Conservation (phyloP, 2,113 vertebrate species). For the Varanus salvator region DNA sequence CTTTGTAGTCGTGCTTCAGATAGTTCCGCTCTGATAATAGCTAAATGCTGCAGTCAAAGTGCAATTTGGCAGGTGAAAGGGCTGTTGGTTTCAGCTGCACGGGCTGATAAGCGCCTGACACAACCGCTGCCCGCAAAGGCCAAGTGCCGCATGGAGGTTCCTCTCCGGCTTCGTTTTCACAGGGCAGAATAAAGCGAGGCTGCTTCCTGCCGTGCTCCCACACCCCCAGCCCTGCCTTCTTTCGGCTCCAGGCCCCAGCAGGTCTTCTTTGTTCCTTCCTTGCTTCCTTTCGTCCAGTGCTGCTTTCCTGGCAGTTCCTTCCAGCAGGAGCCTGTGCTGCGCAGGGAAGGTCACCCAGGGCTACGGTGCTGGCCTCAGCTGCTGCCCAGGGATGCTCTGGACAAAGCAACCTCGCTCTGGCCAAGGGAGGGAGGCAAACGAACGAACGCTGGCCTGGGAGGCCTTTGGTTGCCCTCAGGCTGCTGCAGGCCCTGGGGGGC, state of each 20-base stretch:
- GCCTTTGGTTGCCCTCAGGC: too few species aligned
- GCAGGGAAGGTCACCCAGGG: neutral
- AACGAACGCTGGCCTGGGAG: too few species aligned
- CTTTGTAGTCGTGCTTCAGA: neutral
- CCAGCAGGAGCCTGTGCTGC: neutral
- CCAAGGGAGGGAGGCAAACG: neutral
- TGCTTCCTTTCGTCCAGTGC: neutral
- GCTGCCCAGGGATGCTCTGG: neutral
- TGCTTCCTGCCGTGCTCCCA: too few species aligned
- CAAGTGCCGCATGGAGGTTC: neutral
- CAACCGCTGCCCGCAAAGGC: neutral
- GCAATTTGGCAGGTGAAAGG: neutral
- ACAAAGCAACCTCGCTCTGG: neutral
- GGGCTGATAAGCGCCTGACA: neutral
- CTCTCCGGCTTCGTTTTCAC: neutral
- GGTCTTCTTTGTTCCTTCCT: too few species aligned
- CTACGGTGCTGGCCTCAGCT: too few species aligned
- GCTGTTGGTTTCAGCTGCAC: constrained; percentile 1
- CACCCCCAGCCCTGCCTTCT: neutral
- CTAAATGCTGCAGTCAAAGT: neutral
- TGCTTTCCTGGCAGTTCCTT: neutral
- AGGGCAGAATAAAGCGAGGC: neutral
- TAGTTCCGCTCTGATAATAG: too few species aligned
- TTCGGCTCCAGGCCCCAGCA: neutral
- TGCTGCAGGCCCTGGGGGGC: too few species aligned